A percentile compares a stretch with the other conserved stretches of the same genome.
phyloP scores from a whole-genome alignment of 2,113 vertebrate genomes.

The Macrotis lagotis region DNA sequence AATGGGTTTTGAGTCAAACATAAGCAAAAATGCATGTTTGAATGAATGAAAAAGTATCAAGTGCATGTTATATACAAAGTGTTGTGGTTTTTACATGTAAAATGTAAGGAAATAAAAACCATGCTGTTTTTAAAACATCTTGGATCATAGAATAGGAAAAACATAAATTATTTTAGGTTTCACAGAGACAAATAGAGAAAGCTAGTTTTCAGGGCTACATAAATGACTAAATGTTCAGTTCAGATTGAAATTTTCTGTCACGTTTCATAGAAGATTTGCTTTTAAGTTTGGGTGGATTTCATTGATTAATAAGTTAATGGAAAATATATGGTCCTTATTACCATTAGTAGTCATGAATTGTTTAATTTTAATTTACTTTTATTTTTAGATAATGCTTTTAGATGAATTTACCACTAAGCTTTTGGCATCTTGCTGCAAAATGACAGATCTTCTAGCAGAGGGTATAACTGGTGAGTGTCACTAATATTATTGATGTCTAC shows the following conservation, averaged over 20 bases:
- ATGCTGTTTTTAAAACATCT: neutral
- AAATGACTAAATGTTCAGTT: constrained; percentile 50
- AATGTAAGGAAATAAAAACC: constrained; percentile 39
- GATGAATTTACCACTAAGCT: constrained; percentile 96
- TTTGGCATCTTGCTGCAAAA: constrained; percentile 95
- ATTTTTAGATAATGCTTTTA: constrained; percentile 92
- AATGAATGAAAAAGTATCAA: neutral
- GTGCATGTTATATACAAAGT: neutral
- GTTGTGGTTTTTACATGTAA: neutral
- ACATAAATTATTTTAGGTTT: neutral
- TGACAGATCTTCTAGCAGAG: constrained; percentile 94
- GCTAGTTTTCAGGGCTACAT: neutral
- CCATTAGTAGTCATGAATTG: constrained; percentile 27
- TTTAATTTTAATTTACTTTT: constrained; percentile 53
- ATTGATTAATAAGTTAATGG: constrained; percentile 26
- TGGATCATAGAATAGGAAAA: constrained; percentile 14
- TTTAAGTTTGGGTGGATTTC: constrained; percentile 35
- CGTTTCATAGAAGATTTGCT: constrained; percentile 34
- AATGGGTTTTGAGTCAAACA: constrained; percentile 46
- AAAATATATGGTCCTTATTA: constrained; percentile 23
- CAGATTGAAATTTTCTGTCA: constrained; percentile 39
- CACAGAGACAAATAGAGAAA: neutral
- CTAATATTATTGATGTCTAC: neutral
- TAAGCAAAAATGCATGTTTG: neutral
- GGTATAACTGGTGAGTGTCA: constrained; percentile 87